phyloP scores from a whole-genome alignment of 2,113 vertebrate species.

The Rhinoderma darwinii region DNA sequence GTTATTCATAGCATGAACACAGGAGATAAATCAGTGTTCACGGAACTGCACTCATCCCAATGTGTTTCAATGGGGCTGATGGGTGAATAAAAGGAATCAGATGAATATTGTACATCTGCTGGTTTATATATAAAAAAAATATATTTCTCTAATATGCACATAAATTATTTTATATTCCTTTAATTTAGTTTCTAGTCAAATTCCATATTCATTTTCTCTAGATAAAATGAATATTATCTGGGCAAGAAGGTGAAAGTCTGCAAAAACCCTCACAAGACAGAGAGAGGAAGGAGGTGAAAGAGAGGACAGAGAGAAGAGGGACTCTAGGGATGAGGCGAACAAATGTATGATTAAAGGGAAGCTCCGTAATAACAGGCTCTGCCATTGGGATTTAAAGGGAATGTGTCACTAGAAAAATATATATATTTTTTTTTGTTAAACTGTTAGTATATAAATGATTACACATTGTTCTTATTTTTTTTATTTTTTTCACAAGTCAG shows the following conservation, averaged over 20 bases:
- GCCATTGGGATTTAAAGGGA: background rate
- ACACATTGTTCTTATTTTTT: no score
- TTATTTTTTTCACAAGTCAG: no score
- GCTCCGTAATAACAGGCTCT: background rate
- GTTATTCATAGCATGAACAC: conserved; percentile 68
- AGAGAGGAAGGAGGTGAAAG: background rate
- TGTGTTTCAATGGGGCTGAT: conserved; percentile 67
- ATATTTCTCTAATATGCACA: conserved; percentile 17
- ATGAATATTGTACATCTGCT: conserved; percentile 24
- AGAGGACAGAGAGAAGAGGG: background rate
- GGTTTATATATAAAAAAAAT: conserved; percentile 7
- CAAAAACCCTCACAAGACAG: background rate
- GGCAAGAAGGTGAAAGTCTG: background rate
- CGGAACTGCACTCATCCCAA: conserved; percentile 69
- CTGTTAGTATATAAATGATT: no score
- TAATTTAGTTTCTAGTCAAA: conserved; percentile 12
- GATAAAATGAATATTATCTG: conserved; percentile 61
- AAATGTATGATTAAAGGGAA: no score
- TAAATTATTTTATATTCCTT: conserved; percentile 20
- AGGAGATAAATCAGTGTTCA: conserved; percentile 70
- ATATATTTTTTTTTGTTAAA: no score
- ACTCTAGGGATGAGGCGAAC: no score
- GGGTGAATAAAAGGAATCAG: conserved; percentile 69
- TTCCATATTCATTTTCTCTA: background rate
- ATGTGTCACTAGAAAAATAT: no score